Base-by-base conservation (phyloP, 92 coral and sea anemone genomes). In the Palythoa grandis region DNA sequence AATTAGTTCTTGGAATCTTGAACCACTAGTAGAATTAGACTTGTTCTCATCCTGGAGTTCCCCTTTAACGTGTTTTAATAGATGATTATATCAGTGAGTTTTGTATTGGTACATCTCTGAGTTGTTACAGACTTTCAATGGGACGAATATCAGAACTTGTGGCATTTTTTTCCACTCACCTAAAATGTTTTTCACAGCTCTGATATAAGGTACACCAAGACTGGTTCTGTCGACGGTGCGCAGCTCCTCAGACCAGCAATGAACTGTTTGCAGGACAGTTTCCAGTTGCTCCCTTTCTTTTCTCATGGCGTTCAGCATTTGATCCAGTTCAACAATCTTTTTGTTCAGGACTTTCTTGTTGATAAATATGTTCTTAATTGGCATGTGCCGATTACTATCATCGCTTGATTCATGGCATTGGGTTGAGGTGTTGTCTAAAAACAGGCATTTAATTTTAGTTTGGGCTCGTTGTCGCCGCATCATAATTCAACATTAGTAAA, bases 201-300 rank as follows among this genome's bases (percentile, higher is more conserved):
- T 82, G 35, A 96, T 95, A 58, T 93, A 93, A 24, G 99, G 97
- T 47, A 96, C 98, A 25, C 99, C 99, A n/a, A 92, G 92, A 53
- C 91, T 95, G 13, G 50, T 43, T 43, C 50, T 43, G 9, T 43
- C 50, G 50, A 43, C 3, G 7, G 50, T 72, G 48, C 93, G 84
- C 52, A 96, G 69, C 53, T 90, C 96, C 80, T 79, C 93, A 56
- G 93, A 89, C 93, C 94, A 94, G 48, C 75, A 86, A 75, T 91
- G 91, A 68, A 92, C 74, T 58, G 89, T 72, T 54, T 90, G 89
- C 25, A 94, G 73, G 15, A 96, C 89, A 63, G 87, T 61, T 79
- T 91, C 92, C 9, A 96, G 86, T 15, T 93, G 95, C 11, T 84
- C 79, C 82, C 79, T 88, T 84, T 96, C 96, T 74, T 93, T 90